These are phyloP conservation scores for Dipodomys merriami DNA, from an alignment of 2,113 vertebrate species.

Conservation along the genomic window DNA sequence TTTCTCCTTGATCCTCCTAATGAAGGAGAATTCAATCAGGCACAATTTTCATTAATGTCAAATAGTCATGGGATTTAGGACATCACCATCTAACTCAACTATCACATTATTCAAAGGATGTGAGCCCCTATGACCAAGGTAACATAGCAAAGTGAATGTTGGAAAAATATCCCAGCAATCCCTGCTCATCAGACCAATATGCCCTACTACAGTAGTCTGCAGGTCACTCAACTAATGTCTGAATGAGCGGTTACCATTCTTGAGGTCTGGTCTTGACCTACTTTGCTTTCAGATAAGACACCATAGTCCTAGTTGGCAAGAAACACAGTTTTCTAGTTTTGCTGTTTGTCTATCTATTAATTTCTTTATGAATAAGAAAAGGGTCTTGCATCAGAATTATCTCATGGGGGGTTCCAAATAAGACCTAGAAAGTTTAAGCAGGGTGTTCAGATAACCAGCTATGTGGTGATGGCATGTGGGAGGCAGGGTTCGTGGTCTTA, in stretches of 20 bases:
- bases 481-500: neutral
- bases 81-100: neutral
- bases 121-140: neutral
- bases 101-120: conserved; percentile 17
- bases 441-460: neutral
- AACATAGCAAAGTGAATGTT: neutral
- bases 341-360: neutral
- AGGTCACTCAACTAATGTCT: neutral
- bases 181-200: neutral
- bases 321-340: neutral
- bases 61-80: neutral
- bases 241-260: neutral
- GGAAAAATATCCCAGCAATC: neutral
- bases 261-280: neutral
- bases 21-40: neutral
- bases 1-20: neutral
- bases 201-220: neutral
- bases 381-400: neutral
- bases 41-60: neutral
- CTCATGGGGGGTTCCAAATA: neutral
- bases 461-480: neutral
- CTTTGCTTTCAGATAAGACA: neutral
- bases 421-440: conserved; percentile 13
- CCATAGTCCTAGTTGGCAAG: neutral
- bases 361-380: neutral